Conservation (phyloP, 2,797 vertebrate species). For the Erpetoichthys calabaricus region DNA sequence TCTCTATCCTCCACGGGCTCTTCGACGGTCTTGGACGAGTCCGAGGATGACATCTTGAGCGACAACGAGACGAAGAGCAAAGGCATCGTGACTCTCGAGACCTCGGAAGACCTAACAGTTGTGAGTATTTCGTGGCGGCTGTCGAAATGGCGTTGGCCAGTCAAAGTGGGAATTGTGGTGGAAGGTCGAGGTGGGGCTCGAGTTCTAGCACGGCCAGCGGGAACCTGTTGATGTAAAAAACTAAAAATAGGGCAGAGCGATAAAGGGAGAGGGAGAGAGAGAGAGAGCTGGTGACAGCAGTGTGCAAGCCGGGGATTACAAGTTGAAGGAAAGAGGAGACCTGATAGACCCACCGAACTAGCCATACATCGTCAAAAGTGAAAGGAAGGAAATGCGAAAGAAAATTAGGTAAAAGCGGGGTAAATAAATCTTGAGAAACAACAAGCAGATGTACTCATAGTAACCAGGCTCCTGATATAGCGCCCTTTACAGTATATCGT, state of each 20-base stretch:
- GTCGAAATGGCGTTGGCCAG: not conserved
- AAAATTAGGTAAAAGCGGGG: no score
- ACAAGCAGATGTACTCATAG: no score
- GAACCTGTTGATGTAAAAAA: not conserved
- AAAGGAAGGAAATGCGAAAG: no score
- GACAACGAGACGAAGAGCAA: constrained; percentile 85
- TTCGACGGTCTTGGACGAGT: constrained; percentile 70
- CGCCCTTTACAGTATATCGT: no score
- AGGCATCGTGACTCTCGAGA: constrained; percentile 79
- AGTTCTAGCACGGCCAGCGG: no score
- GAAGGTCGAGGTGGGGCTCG: constrained; percentile 2
- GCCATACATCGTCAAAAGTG: no score
- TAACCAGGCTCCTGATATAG: no score
- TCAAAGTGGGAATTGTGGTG: not conserved
- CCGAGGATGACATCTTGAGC: constrained; percentile 85
- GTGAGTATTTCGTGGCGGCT: constrained; percentile 35
- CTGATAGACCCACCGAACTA: no score
- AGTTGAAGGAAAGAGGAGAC: no score
- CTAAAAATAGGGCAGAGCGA: not conserved
- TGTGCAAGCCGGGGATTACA: no score
- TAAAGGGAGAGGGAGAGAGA: not conserved
- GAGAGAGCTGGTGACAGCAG: not conserved
- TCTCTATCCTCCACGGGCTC: constrained; percentile 88
- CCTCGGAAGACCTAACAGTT: constrained; percentile 60
- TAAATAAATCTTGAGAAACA: no score